A percentile compares a stretch with the other conserved stretches of the same genome.
phyloP scores from a whole-genome alignment of 2,888 invertebrate species.

The Nemapogon koenigi region DNA sequence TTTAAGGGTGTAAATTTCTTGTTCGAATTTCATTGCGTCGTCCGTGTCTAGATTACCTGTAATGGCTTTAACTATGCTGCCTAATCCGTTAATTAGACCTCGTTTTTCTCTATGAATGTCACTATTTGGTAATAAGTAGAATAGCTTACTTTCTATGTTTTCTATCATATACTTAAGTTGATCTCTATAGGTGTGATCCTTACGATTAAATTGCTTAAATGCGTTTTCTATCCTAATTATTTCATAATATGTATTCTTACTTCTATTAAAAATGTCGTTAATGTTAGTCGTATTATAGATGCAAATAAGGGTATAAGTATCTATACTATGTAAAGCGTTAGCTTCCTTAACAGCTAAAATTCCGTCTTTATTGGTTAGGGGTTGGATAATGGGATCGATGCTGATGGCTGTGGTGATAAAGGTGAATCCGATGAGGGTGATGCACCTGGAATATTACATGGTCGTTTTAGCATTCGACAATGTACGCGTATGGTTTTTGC shows the following conservation, averaged over 20 bases:
- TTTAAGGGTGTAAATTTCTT: background rate
- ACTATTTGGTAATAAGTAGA: background rate
- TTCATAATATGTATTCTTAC: background rate
- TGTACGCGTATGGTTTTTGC: constrained; percentile 5
- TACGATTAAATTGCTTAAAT: background rate
- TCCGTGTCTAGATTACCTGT: constrained; percentile 3
- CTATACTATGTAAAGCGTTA: background rate
- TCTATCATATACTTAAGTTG: constrained; percentile 5
- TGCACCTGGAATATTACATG: constrained; percentile 2
- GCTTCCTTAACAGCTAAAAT: constrained; percentile 4
- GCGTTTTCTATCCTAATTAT: constrained; percentile 1
- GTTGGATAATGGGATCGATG: background rate
- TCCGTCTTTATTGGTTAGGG: background rate
- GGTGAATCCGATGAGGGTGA: background rate
- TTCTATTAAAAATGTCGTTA: background rate
- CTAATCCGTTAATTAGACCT: constrained; percentile 3
- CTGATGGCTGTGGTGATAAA: background rate
- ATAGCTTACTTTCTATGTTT: constrained; percentile 6
- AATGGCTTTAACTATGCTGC: background rate
- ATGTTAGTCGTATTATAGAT: background rate
- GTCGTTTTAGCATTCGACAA: background rate
- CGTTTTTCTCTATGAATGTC: background rate
- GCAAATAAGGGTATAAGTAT: constrained; percentile 4
- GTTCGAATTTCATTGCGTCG: constrained; percentile 2
- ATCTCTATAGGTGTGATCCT: background rate